These are phyloP conservation scores for Aldabrachelys gigantea DNA, from an alignment of 2,113 vertebrate species.

Conservation along the genomic window DNA sequence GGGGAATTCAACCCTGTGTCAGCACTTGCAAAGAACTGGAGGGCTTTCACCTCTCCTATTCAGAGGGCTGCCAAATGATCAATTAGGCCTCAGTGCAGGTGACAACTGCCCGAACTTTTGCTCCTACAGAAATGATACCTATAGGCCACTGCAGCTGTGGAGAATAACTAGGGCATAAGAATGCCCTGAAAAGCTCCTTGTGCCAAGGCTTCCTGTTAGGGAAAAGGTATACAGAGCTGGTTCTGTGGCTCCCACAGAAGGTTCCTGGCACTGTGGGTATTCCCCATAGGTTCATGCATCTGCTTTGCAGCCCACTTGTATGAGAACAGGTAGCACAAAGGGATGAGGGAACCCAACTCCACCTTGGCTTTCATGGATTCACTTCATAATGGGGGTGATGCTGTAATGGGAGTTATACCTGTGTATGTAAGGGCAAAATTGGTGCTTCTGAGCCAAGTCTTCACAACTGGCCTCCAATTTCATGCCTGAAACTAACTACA, in stretches of 20 bases:
- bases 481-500: constrained; percentile 16
- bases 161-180: background rate
- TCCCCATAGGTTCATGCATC: background rate
- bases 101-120: background rate
- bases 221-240: background rate
- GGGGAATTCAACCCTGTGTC: constrained; percentile 1
- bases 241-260: background rate
- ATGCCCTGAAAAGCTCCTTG: background rate
- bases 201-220: constrained; percentile 26
- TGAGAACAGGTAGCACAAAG: constrained; percentile 8
- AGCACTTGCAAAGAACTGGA: background rate
- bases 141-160: background rate
- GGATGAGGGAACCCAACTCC: background rate
- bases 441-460: background rate
- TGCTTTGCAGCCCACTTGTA: background rate
- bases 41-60: background rate
- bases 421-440: background rate
- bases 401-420: constrained; percentile 7
- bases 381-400: background rate
- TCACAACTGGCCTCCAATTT: constrained; percentile 2
- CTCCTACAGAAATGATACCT: background rate
- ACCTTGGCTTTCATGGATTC: constrained; percentile 1
- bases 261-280: background rate
- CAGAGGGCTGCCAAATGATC: background rate
- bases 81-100: background rate